Evolutionary conservation across 2,888 invertebrate genomes (phyloP), one percentile per base, ranked within the genome.

Genomic region (Lasioglossum figueresi): DNA sequence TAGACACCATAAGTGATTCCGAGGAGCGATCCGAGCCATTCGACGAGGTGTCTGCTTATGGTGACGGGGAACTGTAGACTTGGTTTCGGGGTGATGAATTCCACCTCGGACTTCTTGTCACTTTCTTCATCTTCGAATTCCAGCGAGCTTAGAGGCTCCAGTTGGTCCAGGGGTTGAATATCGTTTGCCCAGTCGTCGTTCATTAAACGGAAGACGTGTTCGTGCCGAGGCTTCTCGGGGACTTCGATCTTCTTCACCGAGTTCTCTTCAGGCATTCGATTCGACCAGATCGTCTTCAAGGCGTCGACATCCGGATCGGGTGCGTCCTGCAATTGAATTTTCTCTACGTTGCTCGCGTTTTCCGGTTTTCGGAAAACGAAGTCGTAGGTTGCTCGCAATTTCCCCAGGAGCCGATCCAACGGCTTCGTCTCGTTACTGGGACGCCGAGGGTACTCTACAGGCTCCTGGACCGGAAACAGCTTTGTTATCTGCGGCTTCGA

Each of bases 371-470:
- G 93, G 76, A 94, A 93, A 14, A 94, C 92, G 68, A 93, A 93
- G 76, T 94, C 89, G 76, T 94, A 94, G 19, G 93, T 93, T 31
- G 93, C 90, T 52, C 92, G 91, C 80, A 94, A 89, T 89, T 93
- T 94, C 2, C 91, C 93, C 14, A 93, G 79, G 23, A 94, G 91
- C 76, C 91, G 94, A 80, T 93, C 92, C 59, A 94, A 45, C 0
- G 93, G 92, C 56, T 90, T 92, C 34, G 91, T 85, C 45, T 92
- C 90, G 72, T 83, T 86, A 48, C 16, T 79, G 2, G 89, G 82
- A 70, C 90, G 89, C 43, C 89, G 88, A 40, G 90, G 89, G 87
- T 91, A 89, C 14, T 89, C 91, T 12, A 87, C 84, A 80, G 88
- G 84, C 79, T 93, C 92, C 84, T 92, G 88, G 45, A 92, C 85